Evolutionary conservation across 2,797 vertebrate genomes (phyloP), one percentile per base, ranked within the genome.

Genomic region (Bradypus variegatus): DNA sequence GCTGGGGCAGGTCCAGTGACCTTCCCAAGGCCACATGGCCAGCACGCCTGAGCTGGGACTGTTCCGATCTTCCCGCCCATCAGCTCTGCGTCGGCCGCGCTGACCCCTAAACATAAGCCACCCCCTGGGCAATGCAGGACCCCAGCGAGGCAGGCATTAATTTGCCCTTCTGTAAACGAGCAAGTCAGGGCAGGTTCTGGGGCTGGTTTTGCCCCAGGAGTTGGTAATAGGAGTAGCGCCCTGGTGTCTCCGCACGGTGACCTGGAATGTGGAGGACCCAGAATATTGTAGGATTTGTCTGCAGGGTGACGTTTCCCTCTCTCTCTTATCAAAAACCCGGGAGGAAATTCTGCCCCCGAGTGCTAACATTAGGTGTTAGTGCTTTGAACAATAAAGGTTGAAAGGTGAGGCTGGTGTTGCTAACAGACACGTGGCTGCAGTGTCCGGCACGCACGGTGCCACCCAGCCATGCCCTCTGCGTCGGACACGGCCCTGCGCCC

Each of bases 391-490:
- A 18, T 14, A 76, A 16, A 80, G 50, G 41, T 45, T 45, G 4
- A 72, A 23, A 21, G 27, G 8, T 8, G 14, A 69, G 83, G 38
- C 45, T 41, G 0, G 78, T 0, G 3, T 8, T 9, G 0, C 19
- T 13, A 6, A 60, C 6, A 41, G 4, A 2, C 1, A 0, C 8
- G 21, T 15, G 75, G 13, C 53, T 2, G 0, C 6, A 29, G 29
- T 8, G 60, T 21, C 36, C 13, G 4, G 3, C 2, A 0, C 0
- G 0, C n/a, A n/a, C 0, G 4, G 29, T 15, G 27, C 1, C 0
- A 13, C 27, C 8, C 12, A 11, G 64, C 53, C 6, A 2, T n/a
- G 0, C 21, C 48, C 86, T 16, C 67, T 31, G 15, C 29, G 0
- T 38, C 55, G 15, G 21, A 27, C 18, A 33, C 3, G 4, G 3